Conservation (phyloP, 2,113 vertebrate species). For the Alethe castanea region DNA sequence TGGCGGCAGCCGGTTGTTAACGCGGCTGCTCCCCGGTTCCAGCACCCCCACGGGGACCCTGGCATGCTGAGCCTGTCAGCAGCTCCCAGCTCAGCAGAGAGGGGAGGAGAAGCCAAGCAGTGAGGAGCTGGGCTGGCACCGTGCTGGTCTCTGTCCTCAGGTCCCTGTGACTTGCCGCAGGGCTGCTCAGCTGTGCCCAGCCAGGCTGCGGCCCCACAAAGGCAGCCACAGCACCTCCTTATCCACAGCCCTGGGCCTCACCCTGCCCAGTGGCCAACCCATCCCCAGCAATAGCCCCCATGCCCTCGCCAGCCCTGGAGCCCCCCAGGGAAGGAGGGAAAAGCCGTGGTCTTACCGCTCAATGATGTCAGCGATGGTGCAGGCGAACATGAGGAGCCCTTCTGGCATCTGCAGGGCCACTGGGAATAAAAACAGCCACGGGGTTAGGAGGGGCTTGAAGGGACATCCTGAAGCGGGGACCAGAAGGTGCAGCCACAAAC, state of each 20-base stretch:
- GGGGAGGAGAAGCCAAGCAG: neutral
- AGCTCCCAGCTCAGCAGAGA: neutral
- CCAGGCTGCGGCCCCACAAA: fast-evolving
- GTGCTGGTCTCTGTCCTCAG: neutral
- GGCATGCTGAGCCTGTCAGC: neutral
- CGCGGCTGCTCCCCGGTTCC: neutral
- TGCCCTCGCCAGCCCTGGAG: fast-evolving
- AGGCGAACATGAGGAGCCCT: constrained; percentile 96
- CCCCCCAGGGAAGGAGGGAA: fast-evolving
- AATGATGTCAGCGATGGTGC: constrained; percentile 92
- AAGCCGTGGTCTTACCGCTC: constrained; percentile 78
- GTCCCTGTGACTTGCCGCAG: fast-evolving
- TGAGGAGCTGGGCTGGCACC: fast-evolving
- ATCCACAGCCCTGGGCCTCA: neutral
- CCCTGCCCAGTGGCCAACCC: neutral
- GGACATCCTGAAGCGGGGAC: fast-evolving
- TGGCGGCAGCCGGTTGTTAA: neutral
- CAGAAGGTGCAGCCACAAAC: neutral
- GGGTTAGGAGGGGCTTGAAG: neutral
- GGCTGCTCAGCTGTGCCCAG: neutral
- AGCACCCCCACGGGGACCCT: neutral
- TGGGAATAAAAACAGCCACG: constrained; percentile 52
- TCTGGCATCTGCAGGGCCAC: constrained; percentile 98
- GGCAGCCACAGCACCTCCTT: neutral
- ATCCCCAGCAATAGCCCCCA: neutral